A percentile compares a stretch with the other conserved stretches of the same genome.
Conservation (phyloP, 2,797 vertebrate species). For the Gallinago solitaria region DNA sequence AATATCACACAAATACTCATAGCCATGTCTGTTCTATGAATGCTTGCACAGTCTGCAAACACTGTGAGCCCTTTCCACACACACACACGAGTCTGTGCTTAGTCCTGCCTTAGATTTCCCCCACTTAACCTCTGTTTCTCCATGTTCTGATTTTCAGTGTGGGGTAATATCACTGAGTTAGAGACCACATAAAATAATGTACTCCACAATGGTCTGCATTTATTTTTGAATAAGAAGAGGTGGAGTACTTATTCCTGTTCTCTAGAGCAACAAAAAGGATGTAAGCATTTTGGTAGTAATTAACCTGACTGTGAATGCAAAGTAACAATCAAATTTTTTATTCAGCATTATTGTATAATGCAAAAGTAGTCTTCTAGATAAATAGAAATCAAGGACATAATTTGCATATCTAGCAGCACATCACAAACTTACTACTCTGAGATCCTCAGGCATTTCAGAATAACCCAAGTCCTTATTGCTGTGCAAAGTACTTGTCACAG, state of each 20-base stretch:
- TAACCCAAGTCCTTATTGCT: background rate
- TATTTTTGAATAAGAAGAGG: background rate
- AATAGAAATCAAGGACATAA: background rate
- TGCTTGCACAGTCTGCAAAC: background rate
- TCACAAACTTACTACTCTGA: background rate
- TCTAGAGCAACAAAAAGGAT: background rate
- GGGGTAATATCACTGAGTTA: background rate
- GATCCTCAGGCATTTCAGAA: background rate
- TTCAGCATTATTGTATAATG: background rate
- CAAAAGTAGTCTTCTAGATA: background rate
- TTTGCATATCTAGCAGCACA: background rate
- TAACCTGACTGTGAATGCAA: background rate
- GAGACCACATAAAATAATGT: background rate
- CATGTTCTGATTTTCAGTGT: background rate
- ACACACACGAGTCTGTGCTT: accelerated
- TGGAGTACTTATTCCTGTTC: background rate
- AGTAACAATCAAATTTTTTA: background rate
- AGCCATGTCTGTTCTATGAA: background rate
- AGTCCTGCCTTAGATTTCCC: background rate
- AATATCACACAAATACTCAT: background rate
- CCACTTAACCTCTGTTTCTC: background rate
- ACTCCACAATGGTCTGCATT: background rate
- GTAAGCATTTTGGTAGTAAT: background rate
- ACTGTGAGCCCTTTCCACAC: background rate
- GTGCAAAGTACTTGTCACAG: background rate